Evolutionary conservation across 1,140 invertebrate species (phyloP).

Genomic region (Papilio dardanus): DNA sequence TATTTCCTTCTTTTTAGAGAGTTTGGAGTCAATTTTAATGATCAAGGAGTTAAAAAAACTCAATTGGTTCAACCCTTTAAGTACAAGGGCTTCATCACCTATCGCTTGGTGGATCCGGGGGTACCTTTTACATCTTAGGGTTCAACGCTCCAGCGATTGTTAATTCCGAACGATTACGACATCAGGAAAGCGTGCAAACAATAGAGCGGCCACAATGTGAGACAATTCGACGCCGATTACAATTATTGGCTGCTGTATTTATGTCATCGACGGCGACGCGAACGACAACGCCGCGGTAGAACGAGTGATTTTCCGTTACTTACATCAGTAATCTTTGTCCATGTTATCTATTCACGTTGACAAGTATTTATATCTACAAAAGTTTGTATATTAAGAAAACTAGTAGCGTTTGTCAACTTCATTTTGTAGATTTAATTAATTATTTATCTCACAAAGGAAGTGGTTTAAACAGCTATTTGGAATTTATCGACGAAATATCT

Average conservation of each 20-base stretch:
- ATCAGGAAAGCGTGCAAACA: slow-evolving; percentile 59
- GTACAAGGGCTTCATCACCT: background rate
- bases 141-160: slow-evolving; percentile 55
- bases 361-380: slow-evolving; percentile 9
- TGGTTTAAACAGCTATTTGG: background rate
- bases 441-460: background rate
- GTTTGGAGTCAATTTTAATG: too few species aligned
- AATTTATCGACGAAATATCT: too few species aligned
- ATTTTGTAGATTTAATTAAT: background rate
- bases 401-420: background rate
- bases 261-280: slow-evolving; percentile 1
- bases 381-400: background rate
- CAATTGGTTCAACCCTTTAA: background rate
- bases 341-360: background rate
- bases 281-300: too few species aligned
- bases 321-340: background rate
- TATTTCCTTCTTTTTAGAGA: too few species aligned
- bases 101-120: background rate
- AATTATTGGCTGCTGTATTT: slow-evolving; percentile 31
- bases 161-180: slow-evolving; percentile 57
- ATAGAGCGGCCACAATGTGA: slow-evolving; percentile 51
- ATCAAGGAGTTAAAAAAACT: too few species aligned
- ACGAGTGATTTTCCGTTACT: too few species aligned
- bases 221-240: slow-evolving; percentile 35
- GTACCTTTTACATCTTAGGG: slow-evolving; percentile 39